These are phyloP conservation scores for Pandemis cinnamomeana DNA, from an alignment of 2,888 invertebrate genomes.

Conservation along the genomic window DNA sequence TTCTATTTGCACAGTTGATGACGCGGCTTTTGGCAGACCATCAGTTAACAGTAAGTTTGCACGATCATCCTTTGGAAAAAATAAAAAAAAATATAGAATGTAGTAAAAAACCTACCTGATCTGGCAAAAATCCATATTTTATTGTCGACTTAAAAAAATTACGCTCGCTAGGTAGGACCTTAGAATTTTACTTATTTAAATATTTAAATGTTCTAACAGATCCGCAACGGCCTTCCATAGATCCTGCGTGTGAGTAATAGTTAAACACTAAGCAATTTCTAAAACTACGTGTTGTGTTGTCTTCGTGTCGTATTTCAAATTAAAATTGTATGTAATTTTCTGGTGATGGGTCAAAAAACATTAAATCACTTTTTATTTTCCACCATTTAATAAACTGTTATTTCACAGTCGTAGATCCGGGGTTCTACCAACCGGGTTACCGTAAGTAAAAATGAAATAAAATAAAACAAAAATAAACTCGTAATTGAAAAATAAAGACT, in stretches of 20 bases:
- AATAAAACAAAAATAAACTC: background rate
- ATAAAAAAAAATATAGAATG: background rate
- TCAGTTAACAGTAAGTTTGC: conserved; percentile 11
- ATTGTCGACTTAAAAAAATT: background rate
- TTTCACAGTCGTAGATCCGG: conserved; percentile 26
- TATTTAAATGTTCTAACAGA: conserved; percentile 12
- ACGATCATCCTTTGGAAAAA: background rate
- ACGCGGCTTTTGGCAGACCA: conserved; percentile 15
- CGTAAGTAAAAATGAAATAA: conserved; percentile 13
- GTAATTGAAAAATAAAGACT: background rate
- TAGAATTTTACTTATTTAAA: background rate
- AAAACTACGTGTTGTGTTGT: background rate
- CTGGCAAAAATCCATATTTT: conserved; percentile 10
- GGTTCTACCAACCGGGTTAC: conserved; percentile 30
- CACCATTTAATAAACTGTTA: background rate
- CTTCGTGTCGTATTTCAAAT: background rate
- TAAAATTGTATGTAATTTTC: background rate
- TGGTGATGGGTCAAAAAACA: background rate
- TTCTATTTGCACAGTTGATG: conserved; percentile 14
- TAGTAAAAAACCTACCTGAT: conserved; percentile 4
- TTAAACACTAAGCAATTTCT: background rate
- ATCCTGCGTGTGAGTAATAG: conserved; percentile 7
- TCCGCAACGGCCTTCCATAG: conserved; percentile 13
- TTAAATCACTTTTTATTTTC: background rate
- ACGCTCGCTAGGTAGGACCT: too few species aligned